These are phyloP conservation scores for Zonitis immaculata DNA, from an alignment of 2,888 invertebrate genomes.

Conservation along the genomic window DNA sequence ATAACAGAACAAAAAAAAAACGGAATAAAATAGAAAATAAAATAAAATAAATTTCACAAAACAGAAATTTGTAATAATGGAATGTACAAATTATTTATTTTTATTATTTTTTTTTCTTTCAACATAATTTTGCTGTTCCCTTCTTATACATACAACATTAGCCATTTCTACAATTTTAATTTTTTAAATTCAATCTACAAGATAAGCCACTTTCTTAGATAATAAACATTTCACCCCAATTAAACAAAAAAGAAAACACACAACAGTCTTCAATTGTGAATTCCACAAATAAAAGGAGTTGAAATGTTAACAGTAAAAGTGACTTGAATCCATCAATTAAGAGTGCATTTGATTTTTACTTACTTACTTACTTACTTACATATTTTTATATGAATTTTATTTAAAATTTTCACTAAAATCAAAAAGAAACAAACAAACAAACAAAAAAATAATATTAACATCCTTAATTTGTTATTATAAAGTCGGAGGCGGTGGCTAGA, in stretches of 20 bases:
- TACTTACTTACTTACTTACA: too few species aligned
- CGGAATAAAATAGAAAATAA: conserved; percentile 51
- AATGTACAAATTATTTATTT: conserved; percentile 75
- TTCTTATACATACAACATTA: conserved; percentile 50
- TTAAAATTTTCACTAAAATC: conserved; percentile 18
- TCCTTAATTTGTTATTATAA: conserved; percentile 8
- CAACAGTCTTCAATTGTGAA: too few species aligned
- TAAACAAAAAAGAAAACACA: too few species aligned
- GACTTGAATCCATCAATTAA: too few species aligned
- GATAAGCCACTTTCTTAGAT: too few species aligned
- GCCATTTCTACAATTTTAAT: conserved; percentile 36
- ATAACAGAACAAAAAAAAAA: conserved; percentile 51
- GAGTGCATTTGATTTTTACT: too few species aligned
- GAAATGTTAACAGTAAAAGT: too few species aligned
- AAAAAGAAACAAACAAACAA: conserved; percentile 12
- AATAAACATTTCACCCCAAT: too few species aligned
- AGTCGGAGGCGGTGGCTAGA: conserved; percentile 2
- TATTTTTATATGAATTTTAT: too few species aligned
- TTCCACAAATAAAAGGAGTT: too few species aligned
- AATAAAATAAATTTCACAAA: conserved; percentile 42
- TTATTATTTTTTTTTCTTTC: too few species aligned
- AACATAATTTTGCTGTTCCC: conserved; percentile 58
- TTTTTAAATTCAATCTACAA: too few species aligned
- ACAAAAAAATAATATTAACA: conserved; percentile 15
- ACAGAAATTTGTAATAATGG: conserved; percentile 64